Percentiles rank a stretch among this genome's conserved stretches.
phyloP scores from a whole-genome alignment of 2,888 invertebrate genomes.

The Philaethria dido region DNA sequence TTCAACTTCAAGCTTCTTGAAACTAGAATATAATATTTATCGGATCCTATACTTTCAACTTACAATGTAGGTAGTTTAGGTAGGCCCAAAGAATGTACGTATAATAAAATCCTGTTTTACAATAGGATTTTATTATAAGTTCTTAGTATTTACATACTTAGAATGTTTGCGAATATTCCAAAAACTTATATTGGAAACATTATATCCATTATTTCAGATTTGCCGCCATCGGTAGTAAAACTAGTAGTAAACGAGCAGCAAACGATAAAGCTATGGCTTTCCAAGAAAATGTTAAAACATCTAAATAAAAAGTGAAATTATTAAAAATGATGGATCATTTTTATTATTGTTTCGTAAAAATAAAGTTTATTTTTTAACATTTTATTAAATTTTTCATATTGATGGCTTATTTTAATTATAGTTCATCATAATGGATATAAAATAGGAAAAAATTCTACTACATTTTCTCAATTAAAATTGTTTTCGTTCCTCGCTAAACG shows the following conservation, averaged over 20 bases:
- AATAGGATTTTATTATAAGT: no score
- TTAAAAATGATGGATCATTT: no score
- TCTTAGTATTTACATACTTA: no score
- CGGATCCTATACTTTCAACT: no score
- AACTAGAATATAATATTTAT: no score
- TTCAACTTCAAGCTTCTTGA: no score
- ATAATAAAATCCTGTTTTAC: no score
- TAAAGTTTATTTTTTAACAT: constrained; percentile 1
- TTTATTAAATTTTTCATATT: neutral
- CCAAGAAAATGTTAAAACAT: constrained; percentile 48
- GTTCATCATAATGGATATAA: neutral
- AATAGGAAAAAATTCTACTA: neutral
- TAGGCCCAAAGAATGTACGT: no score
- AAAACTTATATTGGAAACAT: neutral
- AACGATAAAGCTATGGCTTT: constrained; percentile 67
- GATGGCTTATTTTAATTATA: neutral
- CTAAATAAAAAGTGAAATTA: neutral
- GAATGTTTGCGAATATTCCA: no score
- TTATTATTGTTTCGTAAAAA: constrained; percentile 2
- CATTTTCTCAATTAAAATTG: neutral
- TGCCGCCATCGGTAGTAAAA: constrained; percentile 62
- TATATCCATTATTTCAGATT: constrained; percentile 57
- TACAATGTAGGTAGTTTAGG: no score
- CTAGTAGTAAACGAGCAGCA: constrained; percentile 56
- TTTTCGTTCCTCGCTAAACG: neutral